These are phyloP conservation scores for Nipponia nippon DNA, from an alignment of 2,113 vertebrate genomes.

Conservation along the genomic window DNA sequence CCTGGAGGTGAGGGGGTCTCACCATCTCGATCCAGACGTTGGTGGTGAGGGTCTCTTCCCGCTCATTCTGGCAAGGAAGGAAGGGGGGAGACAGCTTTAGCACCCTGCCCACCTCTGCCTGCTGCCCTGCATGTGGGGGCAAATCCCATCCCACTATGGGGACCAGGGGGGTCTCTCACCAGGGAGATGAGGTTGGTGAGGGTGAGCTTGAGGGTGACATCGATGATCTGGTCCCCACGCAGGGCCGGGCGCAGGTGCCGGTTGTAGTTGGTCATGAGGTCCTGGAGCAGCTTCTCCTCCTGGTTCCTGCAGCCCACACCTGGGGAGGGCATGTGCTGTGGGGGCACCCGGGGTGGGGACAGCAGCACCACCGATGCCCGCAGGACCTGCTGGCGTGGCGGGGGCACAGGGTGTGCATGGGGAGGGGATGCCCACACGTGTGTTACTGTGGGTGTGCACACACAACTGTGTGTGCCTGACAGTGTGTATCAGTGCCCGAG, in stretches of 20 bases:
- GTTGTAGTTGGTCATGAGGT: constrained; percentile 88
- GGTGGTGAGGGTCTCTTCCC: constrained; percentile 90
- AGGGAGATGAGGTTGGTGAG: constrained; percentile 97
- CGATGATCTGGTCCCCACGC: constrained; percentile 73
- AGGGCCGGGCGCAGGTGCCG: constrained; percentile 80
- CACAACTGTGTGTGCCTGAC: rapidly evolving
- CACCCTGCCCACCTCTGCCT: rapidly evolving
- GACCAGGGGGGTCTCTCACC: constrained; percentile 62
- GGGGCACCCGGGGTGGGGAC: neutral
- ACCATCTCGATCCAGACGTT: constrained; percentile 97
- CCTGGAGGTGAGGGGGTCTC: constrained; percentile 27
- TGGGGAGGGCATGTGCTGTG: neutral
- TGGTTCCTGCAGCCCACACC: constrained; percentile 77
- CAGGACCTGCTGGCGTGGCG: rapidly evolving
- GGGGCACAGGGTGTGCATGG: rapidly evolving
- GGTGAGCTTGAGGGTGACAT: constrained; percentile 89
- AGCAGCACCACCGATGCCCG: rapidly evolving
- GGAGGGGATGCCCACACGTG: rapidly evolving
- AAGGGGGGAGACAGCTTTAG: neutral
- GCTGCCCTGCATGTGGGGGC: neutral
- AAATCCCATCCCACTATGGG: neutral
- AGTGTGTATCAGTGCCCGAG: neutral
- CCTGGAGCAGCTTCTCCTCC: constrained; percentile 84
- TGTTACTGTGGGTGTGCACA: neutral
- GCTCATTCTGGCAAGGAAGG: constrained; percentile 80